Base-by-base conservation (phyloP, 2,888 invertebrate genomes). In the Fragum sueziense region DNA sequence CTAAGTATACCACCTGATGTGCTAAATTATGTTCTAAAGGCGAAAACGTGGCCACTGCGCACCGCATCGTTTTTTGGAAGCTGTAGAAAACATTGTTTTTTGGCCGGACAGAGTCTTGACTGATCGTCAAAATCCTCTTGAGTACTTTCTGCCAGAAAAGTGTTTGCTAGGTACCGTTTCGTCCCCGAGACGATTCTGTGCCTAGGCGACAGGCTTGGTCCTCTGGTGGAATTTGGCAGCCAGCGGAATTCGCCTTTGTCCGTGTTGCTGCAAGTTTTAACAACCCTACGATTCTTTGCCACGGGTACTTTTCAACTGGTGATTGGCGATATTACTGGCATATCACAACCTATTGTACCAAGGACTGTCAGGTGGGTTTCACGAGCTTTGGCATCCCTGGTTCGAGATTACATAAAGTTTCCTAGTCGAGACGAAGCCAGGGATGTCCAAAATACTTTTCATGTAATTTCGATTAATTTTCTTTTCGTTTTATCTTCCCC, bases 231-330 rank as follows among this genome's bases (percentile, higher is more conserved):
- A 2, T 57, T 57, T 57, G 31, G 61, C 6, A 61, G 11, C 61
- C 27, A 14, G 3, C 6, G 67, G 11, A 37, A 67, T n/a, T 67
- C 47, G 17, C 41, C 67, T 2, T n/a, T 67, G 2, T 41, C 67
- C 1, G 41, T 47, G 17, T 41, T 67, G 6, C 17, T 14, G 9
- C 67, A 67, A 67, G 37, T 67, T 3, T 6, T 67, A 1, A 41
- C 41, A 37, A 33, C 34, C 7, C 6, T 67, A 2, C n/a, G 41
- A 1, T 37, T 67, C 22, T 67, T 31, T 14, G 67, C 67, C 2
- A 67, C 67, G 2, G 67, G 67, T 6, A 25, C 29, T 47, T 67
- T 37, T 27, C 67, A 67, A 37, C 1, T 67, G 1, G 41, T 67
- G 14, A 27, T 67, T 11, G 67, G 37, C 4, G 67, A 67, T 22